Evolutionary conservation across 2,113 vertebrate species (phyloP).

Genomic region (Colius striatus): DNA sequence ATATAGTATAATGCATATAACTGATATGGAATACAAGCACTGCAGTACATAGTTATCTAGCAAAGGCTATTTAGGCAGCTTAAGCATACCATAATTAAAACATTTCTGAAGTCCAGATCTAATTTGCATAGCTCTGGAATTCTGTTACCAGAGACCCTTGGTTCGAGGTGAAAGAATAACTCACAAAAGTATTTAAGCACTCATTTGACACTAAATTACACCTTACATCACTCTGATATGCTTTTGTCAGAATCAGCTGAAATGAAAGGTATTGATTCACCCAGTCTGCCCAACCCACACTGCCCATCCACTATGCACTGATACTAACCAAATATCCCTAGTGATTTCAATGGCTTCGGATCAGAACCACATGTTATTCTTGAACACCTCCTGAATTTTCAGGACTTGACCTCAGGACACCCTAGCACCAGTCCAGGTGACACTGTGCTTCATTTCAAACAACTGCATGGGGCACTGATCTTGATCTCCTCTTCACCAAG

Average conservation of each 20-base stretch:
- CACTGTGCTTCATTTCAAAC: background rate
- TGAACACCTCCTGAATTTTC: background rate
- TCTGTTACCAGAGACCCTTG: background rate
- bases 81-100: background rate
- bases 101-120: background rate
- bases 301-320: background rate
- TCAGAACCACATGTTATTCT: background rate
- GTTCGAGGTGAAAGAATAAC: background rate
- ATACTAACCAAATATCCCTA: background rate
- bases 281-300: background rate
- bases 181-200: background rate
- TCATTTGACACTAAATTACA: background rate
- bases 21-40: background rate
- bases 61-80: background rate
- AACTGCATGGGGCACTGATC: background rate
- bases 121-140: background rate
- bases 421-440: background rate
- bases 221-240: background rate
- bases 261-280: background rate
- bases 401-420: background rate
- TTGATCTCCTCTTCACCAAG: background rate
- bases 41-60: background rate
- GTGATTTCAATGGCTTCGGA: background rate
- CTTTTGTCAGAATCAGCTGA: background rate
- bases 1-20: background rate